Base-by-base conservation (phyloP, 2,888 invertebrate genomes). In the Pachliopta kotzebuea region DNA sequence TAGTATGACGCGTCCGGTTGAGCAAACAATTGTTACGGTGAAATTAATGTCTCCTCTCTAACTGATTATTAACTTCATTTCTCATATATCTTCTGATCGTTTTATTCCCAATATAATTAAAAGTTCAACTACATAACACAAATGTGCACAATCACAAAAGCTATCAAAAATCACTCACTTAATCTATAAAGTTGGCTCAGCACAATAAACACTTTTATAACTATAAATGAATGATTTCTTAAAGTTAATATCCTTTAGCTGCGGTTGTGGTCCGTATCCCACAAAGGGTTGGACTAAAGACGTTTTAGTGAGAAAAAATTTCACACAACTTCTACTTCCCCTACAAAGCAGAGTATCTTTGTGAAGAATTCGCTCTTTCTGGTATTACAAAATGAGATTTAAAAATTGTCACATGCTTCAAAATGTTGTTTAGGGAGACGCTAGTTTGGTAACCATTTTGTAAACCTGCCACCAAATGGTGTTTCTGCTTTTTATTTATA, bases 41-140 rank as follows among this genome's bases (percentile, higher is more conserved):
- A 80, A 83, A 86, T 86, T 84, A 86, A 88, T 85, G 85, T 75
- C 75, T 71, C 69, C 71, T 73, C 69, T 76, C 74, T 79, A 81
- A 85, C 81, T 82, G 78, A 80, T 80, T 74, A 79, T 80, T 82
- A 81, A 81, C 77, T 76, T 81, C 83, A 80, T 74, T 76, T 76
- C 76, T 79, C 78, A 77, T 78, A 73, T 78, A 80, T 75, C 76
- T 80, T 79, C 77, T 76, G 74, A 73, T 72, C 63, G 17, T 9
- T 61, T 60, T 31, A n/a, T 56, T 31, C 31, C 0, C 26, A 55
- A 55, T 9, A 31, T 26, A 20, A n/a, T 55, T 20, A 11, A n/a
- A 26, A 29, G 31, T 52, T 14, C 3, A 37, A 14, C 2, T 2
- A 37, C 11, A 37, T 9, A 14, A 37, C 37, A 37, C 37, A 37